Evolutionary conservation across 2,113 vertebrate species (phyloP), one percentile per base, ranked within the genome.

Genomic region (Callipepla californica): DNA sequence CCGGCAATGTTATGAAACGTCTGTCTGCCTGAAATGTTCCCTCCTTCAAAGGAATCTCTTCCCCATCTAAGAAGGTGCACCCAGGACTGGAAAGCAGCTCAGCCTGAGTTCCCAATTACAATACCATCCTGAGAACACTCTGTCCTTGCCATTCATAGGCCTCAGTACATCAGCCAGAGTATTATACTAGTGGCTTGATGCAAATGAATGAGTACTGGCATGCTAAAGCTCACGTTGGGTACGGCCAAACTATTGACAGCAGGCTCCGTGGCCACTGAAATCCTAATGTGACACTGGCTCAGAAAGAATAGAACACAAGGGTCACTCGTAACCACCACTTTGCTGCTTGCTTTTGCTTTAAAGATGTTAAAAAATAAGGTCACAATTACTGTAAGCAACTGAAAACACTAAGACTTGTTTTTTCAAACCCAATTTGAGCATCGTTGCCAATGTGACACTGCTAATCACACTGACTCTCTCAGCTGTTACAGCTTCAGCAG

Each of bases 141-240:
- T 4, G 5, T 7, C 18, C 30, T 30, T 47, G 55, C 73, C 81
- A 67, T 16, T 47, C 66, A 38, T 0, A 72, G 22, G 51, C 3
- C 38, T 62, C 57, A 70, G 68, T 23, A 8, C 1, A 5, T 58
- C 8, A 69, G 20, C 63, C 73, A 42, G 65, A 50, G 32, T 2
- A 23, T 7, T 2, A 21, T 11, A 16, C 42, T 32, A 42, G 48
- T 38, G 67, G 34, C n/a, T 86, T 66, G 65, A 44, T 21, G 45
- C 6, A 34, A 44, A 45, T 6, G 65, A 50, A 58, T 0, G 4
- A 68, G 36, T 0, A 1, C 30, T 47, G 23, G 55, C 30, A 21
- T 0, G 0, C 76, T 51, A 26, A 51, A 42, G 80, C 55, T 90
- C 59, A 26, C 26, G 19, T 12, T 47, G 44, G 26, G 26, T 26